phyloP scores from a whole-genome alignment of 2,888 invertebrate species.

The Watsonalla cultraria region DNA sequence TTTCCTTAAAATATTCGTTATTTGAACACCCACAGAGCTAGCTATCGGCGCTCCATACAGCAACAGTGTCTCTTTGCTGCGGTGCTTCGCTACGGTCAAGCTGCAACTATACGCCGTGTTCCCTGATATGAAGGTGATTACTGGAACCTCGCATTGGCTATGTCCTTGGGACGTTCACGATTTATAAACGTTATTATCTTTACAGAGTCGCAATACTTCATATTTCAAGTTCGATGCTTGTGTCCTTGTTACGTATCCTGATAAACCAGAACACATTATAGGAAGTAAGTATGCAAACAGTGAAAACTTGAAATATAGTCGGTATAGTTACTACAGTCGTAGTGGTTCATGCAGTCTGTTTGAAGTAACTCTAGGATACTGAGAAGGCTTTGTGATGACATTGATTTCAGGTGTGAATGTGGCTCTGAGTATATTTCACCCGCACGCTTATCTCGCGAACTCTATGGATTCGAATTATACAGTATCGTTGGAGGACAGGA shows the following conservation, averaged over 20 bases:
- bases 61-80: constrained; percentile 33
- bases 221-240: constrained; percentile 32
- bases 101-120: constrained; percentile 22
- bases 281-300: constrained; percentile 24
- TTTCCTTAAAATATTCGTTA: neutral
- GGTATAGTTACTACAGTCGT: no score
- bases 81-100: constrained; percentile 38
- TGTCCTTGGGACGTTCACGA: no score
- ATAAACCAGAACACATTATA: constrained; percentile 17
- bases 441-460: constrained; percentile 17
- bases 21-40: constrained; percentile 34
- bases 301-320: no score
- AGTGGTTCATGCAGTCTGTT: no score
- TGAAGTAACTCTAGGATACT: no score
- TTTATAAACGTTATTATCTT: constrained; percentile 1
- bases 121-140: constrained; percentile 25
- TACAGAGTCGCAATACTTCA: constrained; percentile 24
- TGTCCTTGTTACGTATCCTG: constrained; percentile 28
- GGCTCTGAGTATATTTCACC: constrained; percentile 23
- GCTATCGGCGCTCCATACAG: constrained; percentile 50
- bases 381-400: neutral
- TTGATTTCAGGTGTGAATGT: constrained; percentile 30
- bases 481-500: neutral
- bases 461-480: neutral
- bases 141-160: no score